Conservation (phyloP, 2,888 invertebrate species). For the Leptopilina syphax region DNA sequence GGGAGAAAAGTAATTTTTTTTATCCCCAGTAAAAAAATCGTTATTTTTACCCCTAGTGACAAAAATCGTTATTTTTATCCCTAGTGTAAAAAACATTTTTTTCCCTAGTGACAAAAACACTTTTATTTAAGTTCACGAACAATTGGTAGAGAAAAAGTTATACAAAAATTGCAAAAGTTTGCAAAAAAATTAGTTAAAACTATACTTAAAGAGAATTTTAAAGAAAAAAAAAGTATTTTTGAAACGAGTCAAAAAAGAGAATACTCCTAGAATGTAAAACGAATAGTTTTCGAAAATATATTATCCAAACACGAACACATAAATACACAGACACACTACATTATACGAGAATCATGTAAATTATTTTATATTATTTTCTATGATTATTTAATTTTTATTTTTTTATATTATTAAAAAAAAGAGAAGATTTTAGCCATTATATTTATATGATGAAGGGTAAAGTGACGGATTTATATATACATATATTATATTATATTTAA, state of each 20-base stretch:
- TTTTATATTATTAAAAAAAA: constrained; percentile 54
- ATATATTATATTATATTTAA: constrained; percentile 43
- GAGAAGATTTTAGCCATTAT: constrained; percentile 61
- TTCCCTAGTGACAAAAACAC: neutral
- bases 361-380: constrained; percentile 71
- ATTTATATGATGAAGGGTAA: constrained; percentile 53
- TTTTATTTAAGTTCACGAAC: too few species aligned
- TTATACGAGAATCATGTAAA: constrained; percentile 63
- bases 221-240: constrained; percentile 20
- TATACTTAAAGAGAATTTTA: constrained; percentile 6
- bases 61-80: neutral
- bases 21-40: neutral
- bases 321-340: constrained; percentile 50
- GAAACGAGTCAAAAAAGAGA: constrained; percentile 31
- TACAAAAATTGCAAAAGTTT: too few species aligned
- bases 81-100: neutral
- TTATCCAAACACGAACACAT: constrained; percentile 36
- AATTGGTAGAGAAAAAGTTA: too few species aligned
- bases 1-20: neutral
- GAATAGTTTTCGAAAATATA: constrained; percentile 46
- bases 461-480: constrained; percentile 49
- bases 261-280: constrained; percentile 45
- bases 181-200: constrained; percentile 11
- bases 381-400: constrained; percentile 72
- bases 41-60: neutral